Percentiles rank a stretch among this genome's conserved stretches.
Conservation (phyloP, 2,113 vertebrate species). For the Platycercus adscitus region DNA sequence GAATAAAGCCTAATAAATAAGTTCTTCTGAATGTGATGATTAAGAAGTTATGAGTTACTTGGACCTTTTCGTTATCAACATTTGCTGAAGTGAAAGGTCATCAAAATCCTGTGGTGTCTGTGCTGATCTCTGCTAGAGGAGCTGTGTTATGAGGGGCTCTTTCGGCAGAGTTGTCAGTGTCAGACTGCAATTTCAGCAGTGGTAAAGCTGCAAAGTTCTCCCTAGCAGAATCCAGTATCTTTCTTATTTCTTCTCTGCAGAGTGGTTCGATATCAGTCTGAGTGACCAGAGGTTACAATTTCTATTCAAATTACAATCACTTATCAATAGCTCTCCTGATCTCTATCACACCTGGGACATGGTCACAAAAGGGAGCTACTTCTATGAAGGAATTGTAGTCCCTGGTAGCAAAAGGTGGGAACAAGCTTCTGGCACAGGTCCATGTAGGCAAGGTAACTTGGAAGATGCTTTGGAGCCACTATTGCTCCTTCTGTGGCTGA, state of each 20-base stretch:
- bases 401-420: neutral
- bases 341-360: neutral
- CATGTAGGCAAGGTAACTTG: neutral
- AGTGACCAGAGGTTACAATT: neutral
- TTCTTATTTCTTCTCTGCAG: neutral
- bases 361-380: neutral
- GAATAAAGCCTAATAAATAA: slow-evolving; percentile 1
- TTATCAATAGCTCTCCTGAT: neutral
- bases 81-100: neutral
- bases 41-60: neutral
- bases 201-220: neutral
- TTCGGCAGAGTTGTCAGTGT: neutral
- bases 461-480: neutral
- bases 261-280: neutral
- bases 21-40: neutral
- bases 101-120: neutral
- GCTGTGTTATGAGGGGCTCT: neutral
- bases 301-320: neutral
- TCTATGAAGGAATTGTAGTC: neutral
- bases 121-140: neutral
- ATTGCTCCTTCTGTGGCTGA: neutral
- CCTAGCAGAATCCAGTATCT: neutral
- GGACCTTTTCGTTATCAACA: neutral
- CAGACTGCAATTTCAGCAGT: neutral
- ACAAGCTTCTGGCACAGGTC: neutral